phyloP scores from a whole-genome alignment of 2,888 invertebrate species.

The Mycalesis mineus region DNA sequence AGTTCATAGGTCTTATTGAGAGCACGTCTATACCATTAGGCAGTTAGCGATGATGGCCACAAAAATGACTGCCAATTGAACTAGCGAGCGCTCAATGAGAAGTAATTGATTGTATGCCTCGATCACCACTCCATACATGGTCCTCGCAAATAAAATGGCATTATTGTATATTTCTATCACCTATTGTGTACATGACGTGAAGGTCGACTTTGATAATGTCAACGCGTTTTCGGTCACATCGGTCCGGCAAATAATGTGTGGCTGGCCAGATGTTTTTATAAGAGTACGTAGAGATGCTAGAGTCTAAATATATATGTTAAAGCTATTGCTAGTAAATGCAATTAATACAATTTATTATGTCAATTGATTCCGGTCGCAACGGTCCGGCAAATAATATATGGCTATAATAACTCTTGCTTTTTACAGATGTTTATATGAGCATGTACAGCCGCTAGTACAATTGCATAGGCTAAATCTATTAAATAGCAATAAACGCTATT shows the following conservation, averaged over 20 bases:
- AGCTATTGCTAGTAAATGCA: too few relatives aligned
- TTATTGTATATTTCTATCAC: conserved; percentile 26
- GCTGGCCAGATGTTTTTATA: background rate
- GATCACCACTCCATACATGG: conserved; percentile 50
- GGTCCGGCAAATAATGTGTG: conserved; percentile 1
- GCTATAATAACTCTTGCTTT: too few relatives aligned
- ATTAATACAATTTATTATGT: too few relatives aligned
- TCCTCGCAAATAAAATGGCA: conserved; percentile 22
- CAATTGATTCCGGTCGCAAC: too few relatives aligned
- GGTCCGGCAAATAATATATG: too few relatives aligned
- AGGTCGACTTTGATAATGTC: conserved; percentile 19
- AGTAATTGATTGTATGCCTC: conserved; percentile 62
- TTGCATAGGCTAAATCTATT: too few relatives aligned
- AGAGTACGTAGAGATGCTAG: background rate
- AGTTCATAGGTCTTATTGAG: conserved; percentile 20
- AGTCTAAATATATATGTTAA: too few relatives aligned
- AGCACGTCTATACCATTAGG: conserved; percentile 36
- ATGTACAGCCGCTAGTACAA: too few relatives aligned
- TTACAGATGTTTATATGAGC: too few relatives aligned
- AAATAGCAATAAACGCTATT: too few relatives aligned
- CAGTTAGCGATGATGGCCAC: conserved; percentile 43
- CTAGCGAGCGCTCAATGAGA: conserved; percentile 62
- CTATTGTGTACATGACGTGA: conserved; percentile 23
- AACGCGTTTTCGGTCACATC: conserved; percentile 1
- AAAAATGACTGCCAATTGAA: conserved; percentile 66